phyloP scores from a whole-genome alignment of 2,888 invertebrate genomes.

The Lordiphosa andalusiaca region DNA sequence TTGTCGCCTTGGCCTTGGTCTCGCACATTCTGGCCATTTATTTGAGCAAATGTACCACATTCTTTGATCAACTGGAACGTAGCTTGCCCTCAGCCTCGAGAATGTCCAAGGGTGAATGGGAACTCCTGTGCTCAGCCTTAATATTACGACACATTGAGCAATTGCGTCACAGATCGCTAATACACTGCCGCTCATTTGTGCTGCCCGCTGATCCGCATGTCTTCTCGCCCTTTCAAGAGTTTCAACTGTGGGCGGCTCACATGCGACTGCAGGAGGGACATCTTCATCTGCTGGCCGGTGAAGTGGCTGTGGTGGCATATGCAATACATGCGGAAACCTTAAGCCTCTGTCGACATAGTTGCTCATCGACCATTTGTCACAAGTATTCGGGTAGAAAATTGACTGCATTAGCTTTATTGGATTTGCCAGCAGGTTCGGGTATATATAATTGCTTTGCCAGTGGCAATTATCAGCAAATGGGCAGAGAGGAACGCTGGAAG shows the following conservation, averaged over 20 bases:
- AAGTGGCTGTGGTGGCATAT: slow-evolving; percentile 58
- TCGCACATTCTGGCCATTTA: slow-evolving; percentile 62
- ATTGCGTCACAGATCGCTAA: slow-evolving; percentile 59
- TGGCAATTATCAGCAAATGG: slow-evolving; percentile 57
- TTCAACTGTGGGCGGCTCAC: slow-evolving; percentile 53
- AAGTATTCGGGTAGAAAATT: slow-evolving; percentile 59
- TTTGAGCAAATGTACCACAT: slow-evolving; percentile 60
- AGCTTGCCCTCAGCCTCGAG: slow-evolving; percentile 57
- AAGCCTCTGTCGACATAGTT: slow-evolving; percentile 59
- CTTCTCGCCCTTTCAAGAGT: slow-evolving; percentile 59
- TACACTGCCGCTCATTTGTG: slow-evolving; percentile 65
- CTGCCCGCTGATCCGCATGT: slow-evolving; percentile 64
- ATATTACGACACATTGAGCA: slow-evolving; percentile 62
- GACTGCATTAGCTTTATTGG: slow-evolving; percentile 55
- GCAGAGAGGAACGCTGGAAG: slow-evolving; percentile 45
- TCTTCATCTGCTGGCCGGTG: slow-evolving; percentile 57
- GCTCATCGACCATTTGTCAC: slow-evolving; percentile 49
- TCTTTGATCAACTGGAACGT: slow-evolving; percentile 60
- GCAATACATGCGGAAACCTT: slow-evolving; percentile 57
- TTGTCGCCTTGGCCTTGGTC: slow-evolving; percentile 52
- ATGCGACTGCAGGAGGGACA: slow-evolving; percentile 57
- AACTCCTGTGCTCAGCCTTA: slow-evolving; percentile 58
- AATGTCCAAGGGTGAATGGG: slow-evolving; percentile 60
- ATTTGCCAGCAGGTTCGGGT: slow-evolving; percentile 50
- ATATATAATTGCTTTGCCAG: slow-evolving; percentile 60